Evolutionary conservation across 2,888 invertebrate species (phyloP).

Genomic region (Drosophila borborema): DNA sequence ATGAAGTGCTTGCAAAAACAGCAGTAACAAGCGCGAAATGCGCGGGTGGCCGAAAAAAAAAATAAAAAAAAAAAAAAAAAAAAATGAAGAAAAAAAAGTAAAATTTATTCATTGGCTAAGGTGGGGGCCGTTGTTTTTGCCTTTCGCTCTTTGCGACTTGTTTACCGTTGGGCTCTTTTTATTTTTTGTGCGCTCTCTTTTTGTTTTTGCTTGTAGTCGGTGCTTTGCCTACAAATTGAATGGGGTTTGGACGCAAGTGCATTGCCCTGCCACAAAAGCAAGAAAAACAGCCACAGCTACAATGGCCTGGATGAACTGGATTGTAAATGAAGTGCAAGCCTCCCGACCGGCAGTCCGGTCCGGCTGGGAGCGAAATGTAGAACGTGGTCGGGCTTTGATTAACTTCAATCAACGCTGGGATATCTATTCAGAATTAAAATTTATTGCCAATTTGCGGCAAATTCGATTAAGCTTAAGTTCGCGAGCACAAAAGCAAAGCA

Average conservation of each 20-base stretch:
- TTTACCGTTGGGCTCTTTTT: constrained; percentile 55
- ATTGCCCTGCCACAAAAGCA: constrained; percentile 51
- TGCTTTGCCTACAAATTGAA: constrained; percentile 67
- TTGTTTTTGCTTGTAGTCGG: constrained; percentile 26
- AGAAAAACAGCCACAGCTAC: constrained; percentile 22
- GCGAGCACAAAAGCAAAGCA: constrained; percentile 47
- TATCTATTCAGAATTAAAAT: constrained; percentile 78
- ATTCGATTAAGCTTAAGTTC: constrained; percentile 80
- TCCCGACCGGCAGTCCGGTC: background rate
- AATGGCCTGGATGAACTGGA: constrained; percentile 45
- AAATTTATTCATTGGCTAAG: constrained; percentile 61
- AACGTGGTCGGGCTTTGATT: constrained; percentile 59
- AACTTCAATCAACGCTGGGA: constrained; percentile 68
- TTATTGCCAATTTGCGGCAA: constrained; percentile 82
- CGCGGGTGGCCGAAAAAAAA: background rate
- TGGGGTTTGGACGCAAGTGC: constrained; percentile 67
- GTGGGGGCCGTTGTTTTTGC: constrained; percentile 66
- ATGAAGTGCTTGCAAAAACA: constrained; percentile 71
- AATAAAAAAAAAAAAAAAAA: constrained; percentile 1
- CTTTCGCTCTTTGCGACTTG: constrained; percentile 71
- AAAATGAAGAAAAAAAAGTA: constrained; percentile 9
- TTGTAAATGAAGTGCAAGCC: constrained; percentile 47
- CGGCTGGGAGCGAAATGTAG: constrained; percentile 15
- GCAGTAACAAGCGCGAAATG: constrained; percentile 23
- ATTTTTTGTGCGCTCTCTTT: constrained; percentile 16